phyloP scores from a whole-genome alignment of 1,140 invertebrate species.

The Babylonia areolata region DNA sequence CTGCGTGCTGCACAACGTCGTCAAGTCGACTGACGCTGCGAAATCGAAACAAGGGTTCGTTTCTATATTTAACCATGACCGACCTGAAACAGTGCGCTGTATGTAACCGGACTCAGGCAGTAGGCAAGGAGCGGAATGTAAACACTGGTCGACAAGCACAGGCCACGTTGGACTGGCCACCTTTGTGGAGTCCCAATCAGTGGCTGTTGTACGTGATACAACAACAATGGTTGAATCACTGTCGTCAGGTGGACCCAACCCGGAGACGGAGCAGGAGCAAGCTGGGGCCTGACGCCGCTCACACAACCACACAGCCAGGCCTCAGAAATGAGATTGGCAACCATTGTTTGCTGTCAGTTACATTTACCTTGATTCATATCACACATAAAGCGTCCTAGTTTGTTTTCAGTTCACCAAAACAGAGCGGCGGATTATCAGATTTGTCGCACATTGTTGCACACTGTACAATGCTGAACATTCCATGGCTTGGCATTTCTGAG shows the following conservation, averaged over 20 bases:
- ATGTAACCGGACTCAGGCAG: conserved; percentile 24
- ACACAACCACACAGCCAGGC: too few species aligned
- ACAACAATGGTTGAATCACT: neutral
- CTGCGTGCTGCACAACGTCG: neutral
- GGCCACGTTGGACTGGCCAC: neutral
- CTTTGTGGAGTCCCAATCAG: neutral
- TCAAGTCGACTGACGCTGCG: neutral
- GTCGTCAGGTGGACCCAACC: neutral
- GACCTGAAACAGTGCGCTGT: conserved; percentile 14
- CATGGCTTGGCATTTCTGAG: too few species aligned
- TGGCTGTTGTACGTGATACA: neutral
- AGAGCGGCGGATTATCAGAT: too few species aligned
- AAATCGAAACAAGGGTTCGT: conserved; percentile 23
- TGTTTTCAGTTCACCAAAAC: too few species aligned
- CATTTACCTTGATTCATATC: too few species aligned
- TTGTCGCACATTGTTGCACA: too few species aligned
- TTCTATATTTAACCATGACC: conserved; percentile 39
- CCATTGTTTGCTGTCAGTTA: too few species aligned
- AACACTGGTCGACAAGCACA: conserved; percentile 22
- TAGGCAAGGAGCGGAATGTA: conserved; percentile 30
- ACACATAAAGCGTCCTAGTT: too few species aligned
- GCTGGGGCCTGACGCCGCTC: too few species aligned
- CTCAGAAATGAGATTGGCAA: too few species aligned
- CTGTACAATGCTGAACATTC: too few species aligned
- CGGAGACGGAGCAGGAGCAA: too few species aligned